These are phyloP conservation scores for Peribatodes rhomboidaria DNA, from an alignment of 2,888 invertebrate species.

Conservation along the genomic window DNA sequence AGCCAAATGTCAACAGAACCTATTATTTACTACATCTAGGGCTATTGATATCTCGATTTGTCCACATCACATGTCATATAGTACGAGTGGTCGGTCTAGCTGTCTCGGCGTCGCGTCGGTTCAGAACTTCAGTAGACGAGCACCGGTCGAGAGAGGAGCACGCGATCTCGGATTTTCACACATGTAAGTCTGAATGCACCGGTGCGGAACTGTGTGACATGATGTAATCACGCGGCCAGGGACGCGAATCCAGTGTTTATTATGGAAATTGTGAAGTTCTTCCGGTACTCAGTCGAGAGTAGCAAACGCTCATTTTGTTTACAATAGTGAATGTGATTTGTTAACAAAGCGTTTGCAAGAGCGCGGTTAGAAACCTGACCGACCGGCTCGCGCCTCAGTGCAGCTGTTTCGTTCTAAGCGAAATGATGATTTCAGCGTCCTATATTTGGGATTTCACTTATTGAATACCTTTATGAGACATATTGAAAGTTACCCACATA, in stretches of 20 bases:
- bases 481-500: background rate
- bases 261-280: conserved; percentile 29
- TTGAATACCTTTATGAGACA: background rate
- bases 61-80: conserved; percentile 34
- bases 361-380: conserved; percentile 24
- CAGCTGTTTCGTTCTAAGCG: conserved; percentile 17
- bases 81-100: conserved; percentile 38
- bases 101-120: conserved; percentile 31
- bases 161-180: conserved; percentile 47
- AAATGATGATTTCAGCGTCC: conserved; percentile 3
- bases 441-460: background rate
- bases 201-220: conserved; percentile 48
- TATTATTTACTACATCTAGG: conserved; percentile 6
- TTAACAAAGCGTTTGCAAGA: conserved; percentile 20
- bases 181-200: conserved; percentile 61
- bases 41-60: conserved; percentile 13
- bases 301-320: conserved; percentile 15
- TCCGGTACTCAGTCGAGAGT: conserved; percentile 9
- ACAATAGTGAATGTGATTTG: conserved; percentile 32
- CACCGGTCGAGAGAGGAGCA: conserved; percentile 55
- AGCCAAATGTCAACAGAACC: conserved; percentile 13
- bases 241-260: conserved; percentile 32
- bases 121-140: conserved; percentile 57
- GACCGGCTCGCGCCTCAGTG: conserved; percentile 18
- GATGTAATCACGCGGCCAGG: conserved; percentile 39